Conservation (phyloP, 2,113 vertebrate species). For the Lepus americanus region DNA sequence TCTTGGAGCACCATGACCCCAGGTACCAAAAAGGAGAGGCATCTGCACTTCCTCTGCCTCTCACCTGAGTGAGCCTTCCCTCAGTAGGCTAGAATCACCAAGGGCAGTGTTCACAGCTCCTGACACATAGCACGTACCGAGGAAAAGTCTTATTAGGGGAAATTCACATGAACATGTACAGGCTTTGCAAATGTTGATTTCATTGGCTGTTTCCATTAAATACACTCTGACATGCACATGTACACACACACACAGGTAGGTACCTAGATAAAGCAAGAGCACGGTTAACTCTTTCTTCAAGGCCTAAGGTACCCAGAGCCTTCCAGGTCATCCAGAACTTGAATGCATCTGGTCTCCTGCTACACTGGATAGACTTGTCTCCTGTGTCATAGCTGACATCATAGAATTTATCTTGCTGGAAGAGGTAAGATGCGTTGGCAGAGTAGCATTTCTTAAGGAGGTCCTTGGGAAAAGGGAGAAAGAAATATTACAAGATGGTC, state of each 20-base stretch:
- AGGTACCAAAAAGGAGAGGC: neutral
- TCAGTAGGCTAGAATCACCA: neutral
- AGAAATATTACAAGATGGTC: neutral
- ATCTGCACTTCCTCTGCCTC: neutral
- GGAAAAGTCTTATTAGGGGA: neutral
- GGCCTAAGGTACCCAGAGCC: constrained; percentile 89
- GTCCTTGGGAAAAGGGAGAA: constrained; percentile 79
- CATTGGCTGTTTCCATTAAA: neutral
- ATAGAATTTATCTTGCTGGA: constrained; percentile 94
- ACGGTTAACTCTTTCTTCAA: constrained; percentile 92
- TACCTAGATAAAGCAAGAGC: constrained; percentile 91
- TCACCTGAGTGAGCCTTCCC: neutral
- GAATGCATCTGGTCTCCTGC: constrained; percentile 91
- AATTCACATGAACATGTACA: neutral
- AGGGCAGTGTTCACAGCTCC: neutral
- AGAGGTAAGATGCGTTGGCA: constrained; percentile 91
- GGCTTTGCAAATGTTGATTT: neutral
- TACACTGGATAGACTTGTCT: constrained; percentile 94
- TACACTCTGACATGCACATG: accelerated
- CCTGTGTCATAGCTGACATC: constrained; percentile 92
- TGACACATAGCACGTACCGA: neutral
- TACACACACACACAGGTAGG: accelerated
- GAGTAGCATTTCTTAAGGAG: constrained; percentile 91
- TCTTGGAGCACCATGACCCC: neutral
- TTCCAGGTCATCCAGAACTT: constrained; percentile 95